These are phyloP conservation scores for Drosophila yooni DNA, from an alignment of 2,888 invertebrate species.

Conservation along the genomic window DNA sequence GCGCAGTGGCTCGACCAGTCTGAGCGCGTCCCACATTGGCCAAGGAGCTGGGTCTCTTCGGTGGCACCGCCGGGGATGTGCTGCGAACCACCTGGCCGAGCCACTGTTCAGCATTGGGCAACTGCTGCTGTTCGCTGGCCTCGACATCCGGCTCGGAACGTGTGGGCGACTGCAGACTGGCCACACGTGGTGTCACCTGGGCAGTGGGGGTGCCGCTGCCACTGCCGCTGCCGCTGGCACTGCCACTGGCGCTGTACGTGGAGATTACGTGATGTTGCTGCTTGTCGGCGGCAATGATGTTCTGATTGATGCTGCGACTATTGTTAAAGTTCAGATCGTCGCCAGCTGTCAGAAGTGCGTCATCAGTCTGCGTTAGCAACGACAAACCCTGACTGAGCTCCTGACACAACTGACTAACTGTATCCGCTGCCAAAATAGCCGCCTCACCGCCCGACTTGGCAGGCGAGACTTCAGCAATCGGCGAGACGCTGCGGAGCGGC, in stretches of 20 bases:
- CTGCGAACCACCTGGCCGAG: conserved; percentile 89
- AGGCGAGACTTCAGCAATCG: conserved; percentile 91
- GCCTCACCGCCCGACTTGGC: conserved; percentile 82
- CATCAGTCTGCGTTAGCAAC: conserved; percentile 87
- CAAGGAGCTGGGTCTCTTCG: conserved; percentile 86
- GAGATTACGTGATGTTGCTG: conserved; percentile 72
- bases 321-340: conserved; percentile 87
- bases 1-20: conserved; percentile 86
- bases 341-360: conserved; percentile 81
- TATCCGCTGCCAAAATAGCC: conserved; percentile 83
- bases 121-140: conserved; percentile 84
- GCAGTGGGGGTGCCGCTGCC: conserved; percentile 80
- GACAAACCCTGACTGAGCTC: conserved; percentile 90
- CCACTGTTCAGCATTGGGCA: conserved; percentile 94
- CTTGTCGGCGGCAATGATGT: conserved; percentile 84
- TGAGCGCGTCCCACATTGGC: conserved; percentile 87
- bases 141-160: conserved; percentile 70
- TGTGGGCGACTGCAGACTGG: conserved; percentile 70
- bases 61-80: conserved; percentile 86
- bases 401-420: conserved; percentile 91
- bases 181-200: conserved; percentile 88
- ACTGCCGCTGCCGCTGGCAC: conserved; percentile 30
- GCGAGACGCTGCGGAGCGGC: conserved; percentile 87
- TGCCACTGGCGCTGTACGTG: conserved; percentile 57
- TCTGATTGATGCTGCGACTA: conserved; percentile 86